These are phyloP conservation scores for Scaptomyza graminum DNA, from an alignment of 1,140 invertebrate genomes.

Conservation along the genomic window DNA sequence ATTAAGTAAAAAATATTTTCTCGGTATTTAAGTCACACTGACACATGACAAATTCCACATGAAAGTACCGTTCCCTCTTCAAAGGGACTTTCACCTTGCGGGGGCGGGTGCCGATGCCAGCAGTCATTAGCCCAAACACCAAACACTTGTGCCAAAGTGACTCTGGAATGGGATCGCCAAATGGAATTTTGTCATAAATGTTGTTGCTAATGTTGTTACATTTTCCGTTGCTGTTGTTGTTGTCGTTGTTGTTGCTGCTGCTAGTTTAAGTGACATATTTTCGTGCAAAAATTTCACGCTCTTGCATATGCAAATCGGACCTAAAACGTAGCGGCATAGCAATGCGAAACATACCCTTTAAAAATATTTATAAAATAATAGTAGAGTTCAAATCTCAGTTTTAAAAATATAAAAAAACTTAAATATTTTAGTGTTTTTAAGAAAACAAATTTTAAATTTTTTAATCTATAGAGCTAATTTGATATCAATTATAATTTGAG, in stretches of 20 bases:
- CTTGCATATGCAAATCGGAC: constrained; percentile 67
- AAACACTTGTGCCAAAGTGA: constrained; percentile 54
- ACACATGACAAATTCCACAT: constrained; percentile 80
- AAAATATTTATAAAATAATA: neutral
- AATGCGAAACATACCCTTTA: neutral
- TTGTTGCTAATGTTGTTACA: constrained; percentile 43
- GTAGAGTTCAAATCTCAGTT: too few species aligned
- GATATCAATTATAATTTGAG: too few species aligned
- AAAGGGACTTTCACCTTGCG: neutral
- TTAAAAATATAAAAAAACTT: too few species aligned
- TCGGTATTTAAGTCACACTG: constrained; percentile 78
- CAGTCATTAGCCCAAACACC: constrained; percentile 77
- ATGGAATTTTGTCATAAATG: constrained; percentile 81
- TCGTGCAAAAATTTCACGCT: constrained; percentile 77
- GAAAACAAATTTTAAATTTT: too few species aligned
- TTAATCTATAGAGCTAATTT: too few species aligned
- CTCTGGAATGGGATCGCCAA: constrained; percentile 51
- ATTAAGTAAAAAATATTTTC: constrained; percentile 54
- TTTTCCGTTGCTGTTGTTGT: constrained; percentile 14
- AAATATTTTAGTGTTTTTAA: too few species aligned
- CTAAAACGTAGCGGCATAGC: constrained; percentile 26
- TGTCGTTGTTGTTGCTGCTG: neutral
- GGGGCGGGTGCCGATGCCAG: constrained; percentile 44
- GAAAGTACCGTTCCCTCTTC: constrained; percentile 52
- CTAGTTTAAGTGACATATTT: constrained; percentile 68